Base-by-base conservation (phyloP, 2,113 vertebrate species). In the Channa maculata region DNA sequence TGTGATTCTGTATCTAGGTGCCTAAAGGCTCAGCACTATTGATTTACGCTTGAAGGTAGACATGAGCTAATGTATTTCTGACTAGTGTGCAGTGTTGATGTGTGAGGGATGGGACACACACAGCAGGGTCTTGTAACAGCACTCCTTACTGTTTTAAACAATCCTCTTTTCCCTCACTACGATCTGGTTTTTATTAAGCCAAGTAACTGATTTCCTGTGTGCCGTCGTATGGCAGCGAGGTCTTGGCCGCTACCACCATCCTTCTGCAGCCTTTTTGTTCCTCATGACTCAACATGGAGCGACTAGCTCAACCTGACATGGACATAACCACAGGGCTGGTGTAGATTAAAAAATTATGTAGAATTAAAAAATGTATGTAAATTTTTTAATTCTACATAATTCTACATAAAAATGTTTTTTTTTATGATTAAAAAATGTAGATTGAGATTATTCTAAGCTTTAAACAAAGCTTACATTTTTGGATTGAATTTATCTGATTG, bases 21-120 rank as follows among this genome's bases (percentile, higher is more conserved):
- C 91, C 86, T 68, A 55, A 80, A 77, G 90, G 90, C 90, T 81
- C 85, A 91, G 86, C 92, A 88, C 86, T 89, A 82, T 89, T 90
- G 62, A 83, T 92, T 92, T 91, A 85, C 63, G 88, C 92, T 93
- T 92, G 87, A 86, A 84, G 83, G 86, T 91, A 88, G 91, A 90
- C 85, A 71, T 60, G 90, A 88, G 85, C 87, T 90, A 79, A 85
- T 84, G 83, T 88, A 73, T 71, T 88, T 84, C 79, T 84, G 82
- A 88, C 85, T 82, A 45, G 84, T 84, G 81, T 89, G 75, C 71
- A 65, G 82, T 87, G 88, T 90, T 75, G 76, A 73, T 84, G 84
- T 86, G 79, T 65, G 86, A 79, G 86, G 83, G 78, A 80, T 85
- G 83, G 84, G 85, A 83, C 85, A 85, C 68, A 53, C 69, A 41